Evolutionary conservation across 2,113 vertebrate species (phyloP).

Genomic region (Hypanus sabinus): DNA sequence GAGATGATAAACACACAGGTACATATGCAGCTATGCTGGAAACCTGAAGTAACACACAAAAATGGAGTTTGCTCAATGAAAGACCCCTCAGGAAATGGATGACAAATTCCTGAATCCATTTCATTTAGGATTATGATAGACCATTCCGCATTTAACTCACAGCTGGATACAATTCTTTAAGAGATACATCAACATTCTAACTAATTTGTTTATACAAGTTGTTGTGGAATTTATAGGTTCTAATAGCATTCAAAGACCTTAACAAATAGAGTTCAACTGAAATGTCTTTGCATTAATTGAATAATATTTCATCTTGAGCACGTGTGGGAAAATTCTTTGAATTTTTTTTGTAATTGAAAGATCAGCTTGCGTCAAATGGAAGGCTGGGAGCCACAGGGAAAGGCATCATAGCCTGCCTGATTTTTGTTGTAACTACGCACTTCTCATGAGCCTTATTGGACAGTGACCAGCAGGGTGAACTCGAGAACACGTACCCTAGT

Average conservation of each 20-base stretch:
- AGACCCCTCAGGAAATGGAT: background rate
- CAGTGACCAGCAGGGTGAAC: background rate
- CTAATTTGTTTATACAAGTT: background rate
- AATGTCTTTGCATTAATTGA: background rate
- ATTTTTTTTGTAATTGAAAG: background rate
- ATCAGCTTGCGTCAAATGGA: background rate
- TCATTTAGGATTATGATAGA: background rate
- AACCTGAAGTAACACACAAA: no score
- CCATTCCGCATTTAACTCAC: background rate
- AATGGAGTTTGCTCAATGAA: background rate
- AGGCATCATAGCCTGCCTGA: background rate
- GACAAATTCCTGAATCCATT: slow-evolving; percentile 2
- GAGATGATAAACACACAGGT: no score
- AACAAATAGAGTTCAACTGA: background rate
- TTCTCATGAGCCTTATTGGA: background rate
- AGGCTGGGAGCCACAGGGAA: background rate
- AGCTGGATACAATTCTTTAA: background rate
- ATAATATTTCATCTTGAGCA: background rate
- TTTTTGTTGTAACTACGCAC: background rate
- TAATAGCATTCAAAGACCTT: background rate
- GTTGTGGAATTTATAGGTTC: background rate
- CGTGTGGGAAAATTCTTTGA: background rate
- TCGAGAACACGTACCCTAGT: background rate
- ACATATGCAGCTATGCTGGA: no score
- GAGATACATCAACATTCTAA: background rate